Percentiles rank a stretch among this genome's conserved stretches.
phyloP scores from a whole-genome alignment of 2,113 vertebrate species.

The Heloderma charlesbogerti region DNA sequence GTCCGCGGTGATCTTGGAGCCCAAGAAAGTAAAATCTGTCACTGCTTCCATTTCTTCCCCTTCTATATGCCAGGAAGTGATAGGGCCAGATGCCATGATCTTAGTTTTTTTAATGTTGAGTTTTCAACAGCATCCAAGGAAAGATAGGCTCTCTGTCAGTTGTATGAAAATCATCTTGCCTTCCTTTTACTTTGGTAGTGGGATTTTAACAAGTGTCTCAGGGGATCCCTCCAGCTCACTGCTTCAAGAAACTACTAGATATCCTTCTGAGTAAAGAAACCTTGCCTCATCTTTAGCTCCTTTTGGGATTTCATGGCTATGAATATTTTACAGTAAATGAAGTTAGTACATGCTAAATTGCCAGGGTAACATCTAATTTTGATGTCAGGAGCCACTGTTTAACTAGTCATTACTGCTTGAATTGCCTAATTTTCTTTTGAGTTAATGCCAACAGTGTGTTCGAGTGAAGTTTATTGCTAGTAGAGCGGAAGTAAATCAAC shows the following conservation, averaged over 20 bases:
- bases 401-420: slow-evolving; percentile 3
- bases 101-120: too few relatives aligned
- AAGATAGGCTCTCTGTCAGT: neutral
- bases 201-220: neutral
- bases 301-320: neutral
- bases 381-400: neutral
- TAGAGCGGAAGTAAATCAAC: neutral
- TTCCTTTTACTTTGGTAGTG: neutral
- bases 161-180: neutral
- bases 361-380: slow-evolving; percentile 12
- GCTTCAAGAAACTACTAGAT: neutral
- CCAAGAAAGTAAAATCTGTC: too few relatives aligned
- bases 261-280: neutral
- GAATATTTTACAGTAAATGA: slow-evolving; percentile 26
- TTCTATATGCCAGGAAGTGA: too few relatives aligned
- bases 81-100: too few relatives aligned
- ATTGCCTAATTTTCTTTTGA: slow-evolving; percentile 5
- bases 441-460: neutral
- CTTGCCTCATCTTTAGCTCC: neutral
- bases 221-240: neutral
- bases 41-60: too few relatives aligned
- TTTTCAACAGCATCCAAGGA: neutral
- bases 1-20: too few relatives aligned
- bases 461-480: neutral
- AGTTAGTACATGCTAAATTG: slow-evolving; percentile 3